Evolutionary conservation across 2,113 vertebrate genomes (phyloP).

Genomic region (Scatophagus argus): DNA sequence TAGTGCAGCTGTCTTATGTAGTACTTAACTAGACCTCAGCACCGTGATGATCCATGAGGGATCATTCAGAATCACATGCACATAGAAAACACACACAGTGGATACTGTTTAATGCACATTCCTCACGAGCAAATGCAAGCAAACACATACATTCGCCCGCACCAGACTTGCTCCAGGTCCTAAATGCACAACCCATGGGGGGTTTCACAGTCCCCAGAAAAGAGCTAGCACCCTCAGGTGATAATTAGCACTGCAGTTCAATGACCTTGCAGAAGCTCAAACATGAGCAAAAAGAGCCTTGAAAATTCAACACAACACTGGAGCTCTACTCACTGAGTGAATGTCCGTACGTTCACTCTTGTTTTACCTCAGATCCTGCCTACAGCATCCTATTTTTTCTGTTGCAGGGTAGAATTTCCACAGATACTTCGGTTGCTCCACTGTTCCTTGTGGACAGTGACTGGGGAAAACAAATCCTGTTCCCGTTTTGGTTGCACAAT

Average conservation of each 20-base stretch:
- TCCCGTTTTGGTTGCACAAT: too few species aligned
- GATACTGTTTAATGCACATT: background rate
- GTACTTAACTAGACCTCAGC: constrained; percentile 52
- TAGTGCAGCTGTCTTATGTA: constrained; percentile 46
- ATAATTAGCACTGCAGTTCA: constrained; percentile 70
- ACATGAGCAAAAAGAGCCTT: constrained; percentile 32
- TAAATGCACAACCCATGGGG: constrained; percentile 13
- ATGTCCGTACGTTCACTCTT: too few species aligned
- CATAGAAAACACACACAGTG: background rate
- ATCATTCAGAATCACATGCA: constrained; percentile 2
- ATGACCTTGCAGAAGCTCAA: constrained; percentile 58
- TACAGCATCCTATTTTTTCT: too few species aligned
- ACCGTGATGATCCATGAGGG: constrained; percentile 35
- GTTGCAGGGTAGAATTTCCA: too few species aligned
- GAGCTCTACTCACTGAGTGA: too few species aligned
- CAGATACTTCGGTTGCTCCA: too few species aligned
- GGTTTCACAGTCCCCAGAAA: constrained; percentile 34
- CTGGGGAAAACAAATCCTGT: too few species aligned
- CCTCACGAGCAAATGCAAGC: background rate
- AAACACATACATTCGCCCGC: constrained; percentile 2
- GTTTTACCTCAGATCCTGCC: too few species aligned
- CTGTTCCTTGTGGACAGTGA: too few species aligned
- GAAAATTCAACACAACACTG: too few species aligned
- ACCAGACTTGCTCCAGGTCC: constrained; percentile 8
- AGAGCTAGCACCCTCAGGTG: constrained; percentile 58